phyloP scores from a whole-genome alignment of 2,113 vertebrate species.

The Hippopotamus amphibius region DNA sequence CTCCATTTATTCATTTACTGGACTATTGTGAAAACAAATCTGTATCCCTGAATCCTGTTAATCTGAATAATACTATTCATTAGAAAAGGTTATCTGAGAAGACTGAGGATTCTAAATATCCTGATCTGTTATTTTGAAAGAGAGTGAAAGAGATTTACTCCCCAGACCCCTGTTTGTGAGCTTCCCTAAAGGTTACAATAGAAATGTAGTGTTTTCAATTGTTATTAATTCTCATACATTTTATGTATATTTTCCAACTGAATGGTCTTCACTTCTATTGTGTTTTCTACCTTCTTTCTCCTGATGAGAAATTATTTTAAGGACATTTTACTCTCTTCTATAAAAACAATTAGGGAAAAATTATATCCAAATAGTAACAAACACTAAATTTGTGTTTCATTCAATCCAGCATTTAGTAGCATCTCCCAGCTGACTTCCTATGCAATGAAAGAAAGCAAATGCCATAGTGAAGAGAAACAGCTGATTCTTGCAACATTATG shows the following conservation, averaged over 20 bases:
- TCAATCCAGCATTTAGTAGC: slow-evolving; percentile 79
- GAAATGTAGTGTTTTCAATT: not conserved
- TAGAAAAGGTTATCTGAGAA: slow-evolving; percentile 21
- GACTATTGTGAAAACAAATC: slow-evolving; percentile 8
- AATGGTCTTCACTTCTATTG: slow-evolving; percentile 78
- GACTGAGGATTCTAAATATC: not conserved
- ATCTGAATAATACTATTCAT: not conserved
- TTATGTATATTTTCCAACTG: slow-evolving; percentile 73
- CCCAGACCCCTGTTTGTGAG: not conserved
- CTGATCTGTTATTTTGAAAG: slow-evolving; percentile 22
- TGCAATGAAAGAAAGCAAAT: slow-evolving; percentile 78
- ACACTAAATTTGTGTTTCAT: slow-evolving; percentile 81
- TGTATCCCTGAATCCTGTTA: not conserved
- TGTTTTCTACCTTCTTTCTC: slow-evolving; percentile 76
- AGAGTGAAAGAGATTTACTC: not conserved
- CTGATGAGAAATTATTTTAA: slow-evolving; percentile 84
- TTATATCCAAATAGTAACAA: slow-evolving; percentile 86
- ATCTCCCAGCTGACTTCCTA: slow-evolving; percentile 84
- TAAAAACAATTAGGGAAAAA: slow-evolving; percentile 85
- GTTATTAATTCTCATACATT: slow-evolving; percentile 68
- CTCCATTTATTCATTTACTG: not conserved
- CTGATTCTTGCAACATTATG: slow-evolving; percentile 85
- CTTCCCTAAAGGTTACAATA: not conserved
- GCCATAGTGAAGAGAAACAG: slow-evolving; percentile 83
- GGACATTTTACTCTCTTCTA: slow-evolving; percentile 65